These are phyloP conservation scores for Tympanoctomys barrerae DNA, from an alignment of 2,797 vertebrate species.

Conservation along the genomic window DNA sequence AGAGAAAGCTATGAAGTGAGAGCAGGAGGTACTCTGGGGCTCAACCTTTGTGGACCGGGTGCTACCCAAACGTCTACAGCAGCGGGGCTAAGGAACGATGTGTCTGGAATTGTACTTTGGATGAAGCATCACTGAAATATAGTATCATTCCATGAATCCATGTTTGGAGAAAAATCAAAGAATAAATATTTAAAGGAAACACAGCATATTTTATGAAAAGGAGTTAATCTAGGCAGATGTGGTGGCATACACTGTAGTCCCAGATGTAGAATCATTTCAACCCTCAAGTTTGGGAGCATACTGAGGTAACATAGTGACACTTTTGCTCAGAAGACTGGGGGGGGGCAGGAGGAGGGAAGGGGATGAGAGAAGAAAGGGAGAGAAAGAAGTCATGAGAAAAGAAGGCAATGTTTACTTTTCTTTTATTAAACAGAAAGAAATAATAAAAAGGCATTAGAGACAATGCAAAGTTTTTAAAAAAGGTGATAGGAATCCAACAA, in stretches of 20 bases:
- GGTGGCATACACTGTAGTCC: background rate
- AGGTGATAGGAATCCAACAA: too few species aligned
- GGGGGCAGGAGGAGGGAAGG: too few species aligned
- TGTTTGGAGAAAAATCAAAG: slow-evolving; percentile 15
- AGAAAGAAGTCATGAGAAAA: background rate
- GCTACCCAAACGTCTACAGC: too few species aligned
- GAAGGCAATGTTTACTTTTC: background rate
- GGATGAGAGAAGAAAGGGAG: background rate
- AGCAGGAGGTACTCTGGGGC: too few species aligned
- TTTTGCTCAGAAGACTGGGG: background rate
- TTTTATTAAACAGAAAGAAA: too few species aligned
- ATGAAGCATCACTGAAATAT: slow-evolving; percentile 2
- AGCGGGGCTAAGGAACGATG: too few species aligned
- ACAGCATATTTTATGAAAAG: background rate
- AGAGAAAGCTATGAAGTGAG: too few species aligned
- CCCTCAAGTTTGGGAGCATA: background rate
- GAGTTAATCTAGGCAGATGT: background rate
- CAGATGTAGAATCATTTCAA: background rate
- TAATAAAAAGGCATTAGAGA: background rate
- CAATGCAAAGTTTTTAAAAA: too few species aligned
- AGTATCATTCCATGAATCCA: slow-evolving; percentile 36
- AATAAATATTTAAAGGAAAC: background rate
- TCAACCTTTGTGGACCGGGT: too few species aligned
- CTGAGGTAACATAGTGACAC: background rate
- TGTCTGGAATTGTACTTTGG: background rate